Percentiles rank a stretch among this genome's conserved stretches.
Conservation (phyloP, 2,888 invertebrate genomes). For the Nudaria mundana region DNA sequence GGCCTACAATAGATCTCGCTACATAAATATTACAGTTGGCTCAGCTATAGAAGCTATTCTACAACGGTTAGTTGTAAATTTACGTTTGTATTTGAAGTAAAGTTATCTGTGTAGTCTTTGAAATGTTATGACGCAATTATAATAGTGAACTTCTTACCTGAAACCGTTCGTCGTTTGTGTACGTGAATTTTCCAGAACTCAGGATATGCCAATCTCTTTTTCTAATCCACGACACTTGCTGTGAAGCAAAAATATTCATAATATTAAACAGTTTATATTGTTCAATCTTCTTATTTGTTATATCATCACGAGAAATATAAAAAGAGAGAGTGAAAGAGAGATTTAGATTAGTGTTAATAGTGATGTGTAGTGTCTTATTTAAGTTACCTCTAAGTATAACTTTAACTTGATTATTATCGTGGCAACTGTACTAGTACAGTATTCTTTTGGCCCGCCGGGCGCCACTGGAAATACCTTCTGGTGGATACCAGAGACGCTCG, state of each 20-base stretch:
- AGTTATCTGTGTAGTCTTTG: neutral
- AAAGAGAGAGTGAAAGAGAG: too few species aligned
- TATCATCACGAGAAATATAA: too few species aligned
- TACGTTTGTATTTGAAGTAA: neutral
- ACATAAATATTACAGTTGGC: neutral
- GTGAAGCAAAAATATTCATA: conserved; percentile 44
- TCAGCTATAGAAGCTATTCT: neutral
- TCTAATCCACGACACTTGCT: conserved; percentile 96
- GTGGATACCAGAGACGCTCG: too few species aligned
- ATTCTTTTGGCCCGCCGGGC: too few species aligned
- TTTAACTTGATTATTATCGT: too few species aligned
- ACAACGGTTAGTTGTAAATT: neutral
- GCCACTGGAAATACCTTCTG: too few species aligned
- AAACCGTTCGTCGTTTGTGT: conserved; percentile 94
- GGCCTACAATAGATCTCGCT: conserved; percentile 5
- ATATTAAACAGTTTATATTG: neutral
- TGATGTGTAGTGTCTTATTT: too few species aligned
- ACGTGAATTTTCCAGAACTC: conserved; percentile 94
- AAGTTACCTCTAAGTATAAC: too few species aligned
- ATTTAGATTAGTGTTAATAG: too few species aligned
- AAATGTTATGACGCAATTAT: neutral
- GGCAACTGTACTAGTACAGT: too few species aligned
- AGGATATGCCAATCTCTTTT: conserved; percentile 96
- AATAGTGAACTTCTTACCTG: conserved; percentile 57
- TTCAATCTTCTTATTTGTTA: too few species aligned